Percentiles rank a stretch among this genome's conserved stretches.
phyloP scores from a whole-genome alignment of 2,797 vertebrate genomes.

The Gymnopithys bicolor region DNA sequence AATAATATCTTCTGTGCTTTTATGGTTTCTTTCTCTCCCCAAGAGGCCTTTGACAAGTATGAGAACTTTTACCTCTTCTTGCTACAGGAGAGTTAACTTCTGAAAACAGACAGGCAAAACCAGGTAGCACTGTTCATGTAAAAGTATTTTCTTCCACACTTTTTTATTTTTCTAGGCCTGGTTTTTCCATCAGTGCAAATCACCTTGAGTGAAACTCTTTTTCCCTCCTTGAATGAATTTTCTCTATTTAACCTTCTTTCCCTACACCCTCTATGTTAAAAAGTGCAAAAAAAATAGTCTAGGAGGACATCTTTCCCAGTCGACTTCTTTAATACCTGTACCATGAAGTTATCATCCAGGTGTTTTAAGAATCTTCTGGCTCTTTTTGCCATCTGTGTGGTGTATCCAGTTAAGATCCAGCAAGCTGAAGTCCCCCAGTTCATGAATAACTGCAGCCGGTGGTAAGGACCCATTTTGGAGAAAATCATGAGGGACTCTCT shows the following conservation, averaged over 20 bases:
- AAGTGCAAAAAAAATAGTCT: neutral
- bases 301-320: neutral
- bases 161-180: neutral
- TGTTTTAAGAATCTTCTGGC: neutral
- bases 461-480: neutral
- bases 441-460: neutral
- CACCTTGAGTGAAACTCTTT: neutral
- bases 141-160: neutral
- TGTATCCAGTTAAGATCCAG: neutral
- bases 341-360: neutral
- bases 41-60: neutral
- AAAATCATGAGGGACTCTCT: neutral
- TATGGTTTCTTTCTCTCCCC: neutral
- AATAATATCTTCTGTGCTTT: neutral
- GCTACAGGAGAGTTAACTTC: neutral
- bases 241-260: neutral
- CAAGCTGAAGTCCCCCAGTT: neutral
- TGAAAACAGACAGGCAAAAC: neutral
- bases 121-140: neutral
- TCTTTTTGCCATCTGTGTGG: neutral
- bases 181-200: neutral
- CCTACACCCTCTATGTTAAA: neutral
- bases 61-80: neutral
- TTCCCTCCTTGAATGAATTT: neutral
- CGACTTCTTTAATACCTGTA: neutral